A percentile compares a stretch with the other conserved stretches of the same genome.
Evolutionary conservation across 2,113 vertebrate species (phyloP).

Genomic region (Candoia aspera): DNA sequence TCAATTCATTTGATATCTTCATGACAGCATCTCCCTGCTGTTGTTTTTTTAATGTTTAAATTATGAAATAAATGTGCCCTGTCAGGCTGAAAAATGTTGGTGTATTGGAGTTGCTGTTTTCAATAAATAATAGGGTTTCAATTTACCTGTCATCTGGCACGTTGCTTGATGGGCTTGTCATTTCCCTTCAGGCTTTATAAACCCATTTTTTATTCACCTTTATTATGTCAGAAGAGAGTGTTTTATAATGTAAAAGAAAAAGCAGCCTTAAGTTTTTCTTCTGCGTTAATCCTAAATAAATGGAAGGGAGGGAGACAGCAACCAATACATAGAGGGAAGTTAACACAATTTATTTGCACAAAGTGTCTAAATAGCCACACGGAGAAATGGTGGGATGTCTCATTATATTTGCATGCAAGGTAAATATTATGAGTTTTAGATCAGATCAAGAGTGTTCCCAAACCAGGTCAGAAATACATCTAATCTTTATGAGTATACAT

Average conservation of each 20-base stretch:
- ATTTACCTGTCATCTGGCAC: slow-evolving; percentile 68
- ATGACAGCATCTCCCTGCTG: slow-evolving; percentile 71
- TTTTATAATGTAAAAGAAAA: slow-evolving; percentile 5
- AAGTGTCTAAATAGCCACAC: not conserved
- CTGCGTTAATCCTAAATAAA: not conserved
- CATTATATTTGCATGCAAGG: not conserved
- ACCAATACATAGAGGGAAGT: accelerated
- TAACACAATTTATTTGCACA: no score
- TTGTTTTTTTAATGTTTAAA: slow-evolving; percentile 71
- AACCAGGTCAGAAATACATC: not conserved
- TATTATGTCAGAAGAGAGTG: slow-evolving; percentile 47
- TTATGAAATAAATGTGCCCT: slow-evolving; percentile 69
- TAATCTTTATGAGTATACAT: not conserved
- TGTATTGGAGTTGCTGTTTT: slow-evolving; percentile 63
- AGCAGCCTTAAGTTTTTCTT: not conserved
- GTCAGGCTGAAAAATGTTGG: slow-evolving; percentile 64
- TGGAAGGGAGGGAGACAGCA: not conserved
- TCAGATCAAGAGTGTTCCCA: not conserved
- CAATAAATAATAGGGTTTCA: slow-evolving; percentile 77
- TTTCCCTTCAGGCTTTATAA: slow-evolving; percentile 65
- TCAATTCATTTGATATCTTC: slow-evolving; percentile 74
- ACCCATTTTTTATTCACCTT: slow-evolving; percentile 46
- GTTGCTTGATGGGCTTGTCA: slow-evolving; percentile 52
- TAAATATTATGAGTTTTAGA: not conserved
- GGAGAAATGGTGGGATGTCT: not conserved